Conservation (phyloP, 1,140 invertebrate genomes). For the Cryptotermes secundus region DNA sequence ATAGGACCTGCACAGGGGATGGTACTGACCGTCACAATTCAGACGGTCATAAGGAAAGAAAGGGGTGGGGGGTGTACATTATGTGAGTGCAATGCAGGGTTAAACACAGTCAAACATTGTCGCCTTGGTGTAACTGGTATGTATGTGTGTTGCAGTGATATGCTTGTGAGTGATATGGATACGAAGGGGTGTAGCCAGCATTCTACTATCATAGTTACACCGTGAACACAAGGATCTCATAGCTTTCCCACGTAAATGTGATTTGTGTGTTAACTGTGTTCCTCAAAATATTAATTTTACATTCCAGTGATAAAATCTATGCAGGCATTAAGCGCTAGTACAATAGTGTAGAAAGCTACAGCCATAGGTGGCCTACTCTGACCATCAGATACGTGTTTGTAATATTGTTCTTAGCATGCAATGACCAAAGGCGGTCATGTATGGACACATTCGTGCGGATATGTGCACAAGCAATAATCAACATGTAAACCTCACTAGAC, state of each 20-base stretch:
- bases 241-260: not conserved
- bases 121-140: not conserved
- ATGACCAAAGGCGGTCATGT: not conserved
- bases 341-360: constrained; percentile 1
- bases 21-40: too few relatives aligned
- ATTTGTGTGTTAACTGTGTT: not conserved
- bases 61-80: not conserved
- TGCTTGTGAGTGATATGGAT: constrained; percentile 11
- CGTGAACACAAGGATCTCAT: not conserved
- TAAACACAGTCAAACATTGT: constrained; percentile 8
- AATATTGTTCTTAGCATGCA: not conserved
- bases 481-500: not conserved
- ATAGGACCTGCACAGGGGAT: not conserved
- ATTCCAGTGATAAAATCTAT: constrained; percentile 8
- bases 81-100: not conserved
- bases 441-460: not conserved
- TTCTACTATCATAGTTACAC: not conserved
- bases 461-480: constrained; percentile 12
- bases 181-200: not conserved
- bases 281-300: not conserved
- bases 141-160: not conserved
- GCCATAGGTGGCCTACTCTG: not conserved
- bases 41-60: too few relatives aligned
- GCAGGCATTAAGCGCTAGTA: not conserved
- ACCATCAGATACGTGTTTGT: not conserved